Base-by-base conservation (phyloP, 2,888 invertebrate genomes). In the Netelia virgata region DNA sequence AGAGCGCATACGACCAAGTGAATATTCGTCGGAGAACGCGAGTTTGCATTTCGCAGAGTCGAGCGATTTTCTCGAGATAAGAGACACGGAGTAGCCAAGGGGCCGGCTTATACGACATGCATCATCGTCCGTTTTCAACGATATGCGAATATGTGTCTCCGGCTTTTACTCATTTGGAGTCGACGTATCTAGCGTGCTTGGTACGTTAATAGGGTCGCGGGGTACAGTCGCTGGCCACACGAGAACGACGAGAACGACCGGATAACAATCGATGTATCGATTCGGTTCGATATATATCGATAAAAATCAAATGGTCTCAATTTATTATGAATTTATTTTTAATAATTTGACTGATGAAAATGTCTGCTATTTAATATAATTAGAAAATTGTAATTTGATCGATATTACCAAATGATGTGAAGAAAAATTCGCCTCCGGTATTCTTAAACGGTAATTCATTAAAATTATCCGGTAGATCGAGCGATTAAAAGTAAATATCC, bases 81-180 rank as follows among this genome's bases (percentile, higher is more conserved):
- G 28, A 47, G 57, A 55, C 14, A 59, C 23, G 36, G 50, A 61
- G 43, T 53, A 61, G 57, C 41, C 68, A 68, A 14, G 47, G 47
- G 14, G 47, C n/a, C 11, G 28, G 18, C 16, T 61, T 59, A 68
- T 59, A 68, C 36, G 36, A 68, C 28, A 68, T 77, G 68, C 68
- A 77, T 77, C 76, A 77, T 77, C 75, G 47, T 47, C 14, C 66
- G 75, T 75, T 75, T 57, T 75, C 75, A 66, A 75, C 66, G 66
- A 68, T 68, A 55, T 68, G 76, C 66, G 59, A 77, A 68, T 61
- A 72, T 59, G 64, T 66, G 79, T 79, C 73, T 55, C 18, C 23
- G 63, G 70, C 55, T 50, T 66, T 57, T 50, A 59, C 66, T 3
- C 28, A 20, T 59, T 41, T 28, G 47, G 20, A 20, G 43, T 36